These are phyloP conservation scores for Apamea anceps DNA, from an alignment of 2,888 invertebrate genomes.

Conservation along the genomic window DNA sequence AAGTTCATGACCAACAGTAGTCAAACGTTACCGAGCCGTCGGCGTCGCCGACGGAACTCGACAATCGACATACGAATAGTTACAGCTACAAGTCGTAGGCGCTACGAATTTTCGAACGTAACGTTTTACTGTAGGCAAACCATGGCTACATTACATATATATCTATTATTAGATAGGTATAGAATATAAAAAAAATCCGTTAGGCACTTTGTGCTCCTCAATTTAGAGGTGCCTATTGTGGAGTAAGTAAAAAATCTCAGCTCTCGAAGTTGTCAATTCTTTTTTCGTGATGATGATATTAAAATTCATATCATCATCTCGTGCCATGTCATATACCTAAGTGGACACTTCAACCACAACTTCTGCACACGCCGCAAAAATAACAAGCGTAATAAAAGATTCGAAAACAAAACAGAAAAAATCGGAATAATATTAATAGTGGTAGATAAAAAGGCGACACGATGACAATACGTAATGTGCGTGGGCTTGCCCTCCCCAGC, in stretches of 20 bases:
- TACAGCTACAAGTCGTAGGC: not conserved
- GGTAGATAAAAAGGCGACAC: conserved; percentile 73
- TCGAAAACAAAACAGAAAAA: conserved; percentile 57
- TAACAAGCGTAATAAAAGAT: conserved; percentile 67
- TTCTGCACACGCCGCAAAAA: conserved; percentile 60
- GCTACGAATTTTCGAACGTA: not conserved
- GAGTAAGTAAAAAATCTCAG: not conserved
- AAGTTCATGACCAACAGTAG: not conserved
- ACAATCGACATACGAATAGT: not conserved
- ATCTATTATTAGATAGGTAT: not conserved
- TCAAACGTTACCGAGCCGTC: not conserved
- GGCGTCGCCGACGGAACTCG: conserved; percentile 32
- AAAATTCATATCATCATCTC: conserved; percentile 21
- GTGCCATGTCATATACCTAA: conserved; percentile 30
- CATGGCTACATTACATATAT: not conserved
- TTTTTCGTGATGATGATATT: conserved; percentile 14
- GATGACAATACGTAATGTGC: conserved; percentile 82
- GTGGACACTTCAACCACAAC: conserved; percentile 22
- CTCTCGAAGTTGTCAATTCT: not conserved
- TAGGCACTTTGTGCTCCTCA: not conserved
- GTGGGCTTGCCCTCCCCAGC: conserved; percentile 75
- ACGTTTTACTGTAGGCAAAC: not conserved
- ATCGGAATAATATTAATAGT: conserved; percentile 66
- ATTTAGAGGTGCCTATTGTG: not conserved
- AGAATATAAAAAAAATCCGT: not conserved